Evolutionary conservation across 2,797 vertebrate species (phyloP), one percentile per base, ranked within the genome.

Genomic region (Stomatorhinus walkeri): DNA sequence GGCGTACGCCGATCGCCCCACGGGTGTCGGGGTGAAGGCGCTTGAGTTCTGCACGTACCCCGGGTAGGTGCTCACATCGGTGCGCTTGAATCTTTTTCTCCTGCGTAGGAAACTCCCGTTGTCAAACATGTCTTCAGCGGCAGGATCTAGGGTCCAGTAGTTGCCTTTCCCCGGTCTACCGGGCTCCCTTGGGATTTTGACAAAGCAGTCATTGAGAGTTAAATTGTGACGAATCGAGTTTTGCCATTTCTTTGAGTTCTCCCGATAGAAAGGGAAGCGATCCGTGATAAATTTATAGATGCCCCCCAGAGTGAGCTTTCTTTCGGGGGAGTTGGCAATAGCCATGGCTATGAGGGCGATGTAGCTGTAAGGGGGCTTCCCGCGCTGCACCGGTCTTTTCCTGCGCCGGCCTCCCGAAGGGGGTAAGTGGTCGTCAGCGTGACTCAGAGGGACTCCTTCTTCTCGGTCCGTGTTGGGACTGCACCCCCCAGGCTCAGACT

Each of bases 221-320:
- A 96, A 94, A 92, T 97, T 98, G 95, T 97, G 97, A 84, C 97
- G 95, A 91, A 98, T 98, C 43, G 96, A 97, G 94, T 97, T 97
- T 87, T 97, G 97, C 97, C 97, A 98, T 95, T 98, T 99, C 90
- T 98, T 98, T 0, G 98, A 98, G 94, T 97, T 98, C 93, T 99
- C 98, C 19, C 98, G 94, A 93, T 99, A 99, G 94, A 98, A 99
- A 0, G 98, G 97, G 89, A 99, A 99, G 16, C 98, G 96, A 94
- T 98, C 98, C 91, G 97, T 98, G 94, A 99, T 99, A 95, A 99
- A 99, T 90, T 97, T 97, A 90, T 98, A 99, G 92, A 99, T 99
- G 90, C 97, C 98, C 0, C 98, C 98, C 91, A 99, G 93, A 0
- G 98, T 98, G 88, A 99, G 97, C 59, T 98, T 97, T 91, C 97